Base-by-base conservation (phyloP, 2,113 vertebrate genomes). In the Ivindomyrus marchei region DNA sequence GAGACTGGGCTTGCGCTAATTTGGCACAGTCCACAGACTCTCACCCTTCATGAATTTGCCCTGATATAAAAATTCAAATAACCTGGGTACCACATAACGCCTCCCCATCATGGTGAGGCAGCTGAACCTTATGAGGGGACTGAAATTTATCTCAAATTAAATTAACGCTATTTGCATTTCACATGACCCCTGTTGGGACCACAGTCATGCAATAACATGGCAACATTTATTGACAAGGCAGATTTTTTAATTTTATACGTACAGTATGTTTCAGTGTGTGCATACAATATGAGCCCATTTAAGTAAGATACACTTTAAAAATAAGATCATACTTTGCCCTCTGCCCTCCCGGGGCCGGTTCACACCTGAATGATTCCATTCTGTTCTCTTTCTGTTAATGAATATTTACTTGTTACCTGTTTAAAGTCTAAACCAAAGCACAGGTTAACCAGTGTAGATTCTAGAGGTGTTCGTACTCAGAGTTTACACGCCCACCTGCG, bases 391-490 rank as follows among this genome's bases (percentile, higher is more conserved):
- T 46, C 2, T 3, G 93, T 95, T 89, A 95, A 96, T 95, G 91
- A 94, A 92, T 95, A 74, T 70, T 45, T 3, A 58, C 58, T 36
- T 3, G 74, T 89, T 90, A 95, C 93, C 95, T 95, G 94, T 95
- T 94, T 92, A 92, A 92, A 62, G 85, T 50, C 92, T 91, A 70
- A 90, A 66, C 92, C 89, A 53, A 1, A 80, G 85, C 24, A 31
- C 45, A 86, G 13, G 84, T 50, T 50, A 87, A 53, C 56, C 21
- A 0, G 90, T 91, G 86, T 45, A 0, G 91, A 92, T 91, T 93
- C 92, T 94, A 2, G 27, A 87, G 92, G 70, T 11, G n/a, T 77
- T 10, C 31, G 53, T 24, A 42, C 85, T 77, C 88, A 46, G 52
- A 17, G 50, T 46, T 56, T 36, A 31, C 49, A 58, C 15, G 15